Evolutionary conservation across 2,797 vertebrate species (phyloP).

Genomic region (Sus cebifrons): DNA sequence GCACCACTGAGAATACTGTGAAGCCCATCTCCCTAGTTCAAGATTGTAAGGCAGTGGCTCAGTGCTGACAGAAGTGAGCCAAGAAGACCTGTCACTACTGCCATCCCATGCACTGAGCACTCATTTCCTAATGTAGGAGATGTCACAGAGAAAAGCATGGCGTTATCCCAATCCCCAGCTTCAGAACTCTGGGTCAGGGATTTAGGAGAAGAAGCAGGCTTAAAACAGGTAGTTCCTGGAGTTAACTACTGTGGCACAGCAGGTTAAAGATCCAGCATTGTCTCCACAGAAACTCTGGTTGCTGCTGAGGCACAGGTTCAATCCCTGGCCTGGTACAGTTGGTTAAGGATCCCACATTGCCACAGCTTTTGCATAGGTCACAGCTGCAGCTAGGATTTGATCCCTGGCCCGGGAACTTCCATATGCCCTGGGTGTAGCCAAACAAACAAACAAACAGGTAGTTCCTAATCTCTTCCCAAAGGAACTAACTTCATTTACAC

Average conservation of each 20-base stretch:
- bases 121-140: background rate
- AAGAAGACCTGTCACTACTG: background rate
- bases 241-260: too few species aligned
- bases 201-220: background rate
- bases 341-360: too few species aligned
- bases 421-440: too few species aligned
- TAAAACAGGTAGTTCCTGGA: background rate
- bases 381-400: too few species aligned
- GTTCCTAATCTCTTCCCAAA: background rate
- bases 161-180: accelerated
- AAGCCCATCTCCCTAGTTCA: background rate
- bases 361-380: too few species aligned
- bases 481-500: background rate
- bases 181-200: background rate
- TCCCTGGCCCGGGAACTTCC: too few species aligned
- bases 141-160: background rate
- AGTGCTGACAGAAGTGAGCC: background rate
- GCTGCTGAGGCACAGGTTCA: too few species aligned
- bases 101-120: background rate
- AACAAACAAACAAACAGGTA: background rate
- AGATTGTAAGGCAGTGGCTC: background rate
- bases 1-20: background rate
- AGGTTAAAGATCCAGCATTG: too few species aligned
- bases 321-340: too few species aligned
- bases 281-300: too few species aligned